Conservation (phyloP, 23 tunicate species). For the Corella eumyota region DNA sequence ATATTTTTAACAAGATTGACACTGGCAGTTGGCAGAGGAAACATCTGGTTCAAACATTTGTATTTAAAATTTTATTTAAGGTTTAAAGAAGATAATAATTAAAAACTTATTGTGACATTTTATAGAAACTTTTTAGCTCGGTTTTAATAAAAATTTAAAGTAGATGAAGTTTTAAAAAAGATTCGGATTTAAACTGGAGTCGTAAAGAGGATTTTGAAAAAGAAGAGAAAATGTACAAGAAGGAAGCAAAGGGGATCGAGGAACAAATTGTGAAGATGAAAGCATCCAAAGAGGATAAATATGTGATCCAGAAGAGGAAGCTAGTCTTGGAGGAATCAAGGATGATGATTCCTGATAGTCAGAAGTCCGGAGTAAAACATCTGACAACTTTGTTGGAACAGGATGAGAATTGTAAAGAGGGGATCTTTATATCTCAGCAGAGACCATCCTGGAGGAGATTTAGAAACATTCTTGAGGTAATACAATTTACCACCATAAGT, state of each 20-base stretch:
- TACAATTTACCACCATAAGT: too few relatives aligned
- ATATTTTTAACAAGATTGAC: too few relatives aligned
- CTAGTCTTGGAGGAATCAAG: slow-evolving; percentile 63
- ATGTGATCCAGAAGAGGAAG: slow-evolving; percentile 49
- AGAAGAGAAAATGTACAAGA: slow-evolving; percentile 62
- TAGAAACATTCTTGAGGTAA: too few relatives aligned
- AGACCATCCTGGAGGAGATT: slow-evolving; percentile 29
- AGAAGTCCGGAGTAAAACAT: slow-evolving; percentile 38
- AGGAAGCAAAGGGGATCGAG: slow-evolving; percentile 56
- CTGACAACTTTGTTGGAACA: slow-evolving; percentile 31
- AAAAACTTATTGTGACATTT: too few relatives aligned
- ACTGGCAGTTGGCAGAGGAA: too few relatives aligned
- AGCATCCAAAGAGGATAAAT: slow-evolving; percentile 56
- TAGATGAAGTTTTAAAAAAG: slow-evolving; percentile 70
- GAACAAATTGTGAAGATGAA: too few relatives aligned
- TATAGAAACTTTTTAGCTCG: too few relatives aligned
- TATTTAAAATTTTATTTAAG: too few relatives aligned
- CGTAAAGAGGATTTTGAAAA: slow-evolving; percentile 69
- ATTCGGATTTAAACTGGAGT: slow-evolving; percentile 88
- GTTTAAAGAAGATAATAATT: too few relatives aligned
- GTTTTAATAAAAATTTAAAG: too few relatives aligned
- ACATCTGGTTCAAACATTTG: too few relatives aligned
- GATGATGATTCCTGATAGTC: slow-evolving; percentile 89
- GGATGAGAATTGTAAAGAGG: slow-evolving; percentile 25
- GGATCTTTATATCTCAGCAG: slow-evolving; percentile 53